Conservation (phyloP, 2,888 invertebrate genomes). For the Xestia rhomboidea region DNA sequence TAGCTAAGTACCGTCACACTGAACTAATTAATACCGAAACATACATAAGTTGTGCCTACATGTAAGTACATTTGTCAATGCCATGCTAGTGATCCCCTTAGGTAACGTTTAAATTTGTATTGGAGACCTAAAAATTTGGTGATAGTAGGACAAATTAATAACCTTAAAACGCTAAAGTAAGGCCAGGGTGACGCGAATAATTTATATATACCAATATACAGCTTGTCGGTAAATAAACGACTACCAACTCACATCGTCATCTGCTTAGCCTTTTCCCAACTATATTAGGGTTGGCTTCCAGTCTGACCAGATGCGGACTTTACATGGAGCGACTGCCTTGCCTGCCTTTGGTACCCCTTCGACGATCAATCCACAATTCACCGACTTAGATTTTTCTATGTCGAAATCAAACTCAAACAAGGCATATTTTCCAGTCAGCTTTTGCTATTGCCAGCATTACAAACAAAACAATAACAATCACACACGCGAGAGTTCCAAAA, state of each 20-base stretch:
- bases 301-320: neutral
- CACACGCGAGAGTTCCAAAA: neutral
- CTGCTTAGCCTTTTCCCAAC: neutral
- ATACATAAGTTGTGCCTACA: constrained; percentile 29
- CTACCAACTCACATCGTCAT: neutral
- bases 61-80: constrained; percentile 24
- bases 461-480: neutral
- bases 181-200: neutral
- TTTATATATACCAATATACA: neutral
- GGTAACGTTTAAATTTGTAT: constrained; percentile 31
- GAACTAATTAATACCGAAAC: constrained; percentile 50
- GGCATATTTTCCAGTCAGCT: neutral
- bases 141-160: constrained; percentile 6
- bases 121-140: constrained; percentile 4
- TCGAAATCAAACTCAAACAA: neutral
- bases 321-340: neutral
- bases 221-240: neutral
- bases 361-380: neutral
- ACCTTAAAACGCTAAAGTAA: neutral
- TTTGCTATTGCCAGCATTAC: neutral
- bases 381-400: neutral
- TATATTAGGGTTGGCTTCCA: neutral
- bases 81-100: constrained; percentile 33
- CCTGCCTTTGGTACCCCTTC: neutral
- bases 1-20: constrained; percentile 34